Evolutionary conservation across 2,797 vertebrate species (phyloP), one percentile per base, ranked within the genome.

Genomic region (Emys orbicularis): DNA sequence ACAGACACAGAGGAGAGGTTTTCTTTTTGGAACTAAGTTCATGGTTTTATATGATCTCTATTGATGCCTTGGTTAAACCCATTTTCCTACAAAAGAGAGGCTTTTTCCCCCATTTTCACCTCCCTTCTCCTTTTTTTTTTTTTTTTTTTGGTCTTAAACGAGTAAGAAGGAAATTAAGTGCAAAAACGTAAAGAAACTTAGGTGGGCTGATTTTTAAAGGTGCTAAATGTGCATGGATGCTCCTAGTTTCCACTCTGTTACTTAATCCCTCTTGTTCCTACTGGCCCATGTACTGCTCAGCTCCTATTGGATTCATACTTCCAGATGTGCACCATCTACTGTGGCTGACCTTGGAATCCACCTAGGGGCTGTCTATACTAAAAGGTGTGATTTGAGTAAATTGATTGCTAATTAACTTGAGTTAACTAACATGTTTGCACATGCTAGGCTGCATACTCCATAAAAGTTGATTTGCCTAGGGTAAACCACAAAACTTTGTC

Each of bases 81-180:
- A 79, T 31, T 79, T 79, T 47, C 15, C 12, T 79, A 44, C 21
- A 25, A 21, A 79, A 15, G 16, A 79, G 23, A 79, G 76, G 31
- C 8, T 37, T 44, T 79, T 29, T 53, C 8, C n/a, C 34, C 1
- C 0, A 12, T 21, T 52, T 3, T 10, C 41, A 9, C 15, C 1
- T 47, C 23, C 74, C 25, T 25, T 52, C 15, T 29, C n/a, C 31
- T 31, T 59, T 59, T 52, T 59, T 59, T 59, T 12, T 31, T 59
- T 59, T 52, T 59, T 49, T 61, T 54, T 61, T 61, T 61, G 2
- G 25, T 57, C 18, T 68, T 68, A 68, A 68, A 37, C 8, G 4
- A 57, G 11, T 57, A 5, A 68, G 65, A 68, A 68, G 65, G n/a
- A 68, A 68, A 37, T n/a, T 65, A 65, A 61, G 37, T 74, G 23